phyloP scores from a whole-genome alignment of 2,888 invertebrate genomes.

The Andrena marginata region DNA sequence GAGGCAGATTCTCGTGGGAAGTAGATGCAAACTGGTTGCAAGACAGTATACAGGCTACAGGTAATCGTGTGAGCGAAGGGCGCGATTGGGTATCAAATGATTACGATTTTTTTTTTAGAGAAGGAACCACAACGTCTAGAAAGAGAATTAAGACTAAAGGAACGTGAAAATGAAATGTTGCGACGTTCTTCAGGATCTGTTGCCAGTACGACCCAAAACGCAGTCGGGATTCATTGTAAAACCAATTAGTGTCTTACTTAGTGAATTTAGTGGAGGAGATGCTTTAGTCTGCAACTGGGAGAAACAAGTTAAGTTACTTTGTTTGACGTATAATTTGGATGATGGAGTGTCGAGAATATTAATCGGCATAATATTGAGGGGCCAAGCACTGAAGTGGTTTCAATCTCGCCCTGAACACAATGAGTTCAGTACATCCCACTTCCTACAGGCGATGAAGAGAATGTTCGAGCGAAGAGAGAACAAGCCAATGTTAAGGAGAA shows the following conservation, averaged over 20 bases:
- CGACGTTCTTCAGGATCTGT: too few relatives aligned
- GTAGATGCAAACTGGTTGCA: too few relatives aligned
- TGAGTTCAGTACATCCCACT: neutral
- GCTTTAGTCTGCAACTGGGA: neutral
- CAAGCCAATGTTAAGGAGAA: neutral
- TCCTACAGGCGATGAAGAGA: neutral
- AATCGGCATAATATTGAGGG: neutral
- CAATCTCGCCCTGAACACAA: neutral
- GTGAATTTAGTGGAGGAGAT: neutral
- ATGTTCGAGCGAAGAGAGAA: neutral
- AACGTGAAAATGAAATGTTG: too few relatives aligned
- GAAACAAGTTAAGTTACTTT: neutral
- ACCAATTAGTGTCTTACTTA: neutral
- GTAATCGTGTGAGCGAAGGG: too few relatives aligned
- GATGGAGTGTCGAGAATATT: neutral
- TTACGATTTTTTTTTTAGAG: too few relatives aligned
- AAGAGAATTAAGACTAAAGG: too few relatives aligned
- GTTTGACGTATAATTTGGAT: neutral
- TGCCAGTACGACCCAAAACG: too few relatives aligned
- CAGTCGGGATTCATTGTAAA: neutral
- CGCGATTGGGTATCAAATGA: too few relatives aligned
- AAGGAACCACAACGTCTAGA: too few relatives aligned
- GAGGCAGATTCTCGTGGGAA: too few relatives aligned
- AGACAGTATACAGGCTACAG: too few relatives aligned
- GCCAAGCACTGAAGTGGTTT: conserved; percentile 6